A percentile compares a stretch with the other conserved stretches of the same genome.
Evolutionary conservation across 2,113 vertebrate species (phyloP).

Genomic region (Sceloporus tristichus): DNA sequence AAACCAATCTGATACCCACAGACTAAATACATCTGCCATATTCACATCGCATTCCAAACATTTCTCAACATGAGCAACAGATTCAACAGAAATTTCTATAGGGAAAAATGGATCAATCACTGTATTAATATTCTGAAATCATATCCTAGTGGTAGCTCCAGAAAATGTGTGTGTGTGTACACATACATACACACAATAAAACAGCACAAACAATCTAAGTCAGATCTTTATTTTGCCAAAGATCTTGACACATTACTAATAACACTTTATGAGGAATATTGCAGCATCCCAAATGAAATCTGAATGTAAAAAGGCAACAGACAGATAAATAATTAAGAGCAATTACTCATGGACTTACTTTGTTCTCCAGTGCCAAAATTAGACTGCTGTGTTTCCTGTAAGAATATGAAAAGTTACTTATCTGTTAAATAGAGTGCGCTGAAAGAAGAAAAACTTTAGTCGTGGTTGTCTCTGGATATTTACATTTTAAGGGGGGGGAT

Average conservation of each 20-base stretch:
- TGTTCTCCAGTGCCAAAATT: conserved; percentile 87
- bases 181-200: neutral
- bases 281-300: neutral
- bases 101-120: neutral
- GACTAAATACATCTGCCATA: neutral
- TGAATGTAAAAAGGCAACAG: conserved; percentile 6
- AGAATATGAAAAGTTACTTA: conserved; percentile 61
- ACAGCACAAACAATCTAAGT: conserved; percentile 16
- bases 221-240: neutral
- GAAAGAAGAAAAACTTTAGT: neutral
- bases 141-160: neutral
- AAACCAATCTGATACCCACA: neutral
- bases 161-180: neutral
- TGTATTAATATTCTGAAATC: neutral
- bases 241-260: neutral
- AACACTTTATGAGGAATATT: neutral
- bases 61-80: neutral
- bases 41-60: neutral
- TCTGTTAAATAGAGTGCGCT: conserved; percentile 24
- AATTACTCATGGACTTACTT: conserved; percentile 86
- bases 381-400: conserved; percentile 88
- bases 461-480: neutral
- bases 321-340: neutral
- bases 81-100: neutral
- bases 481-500: neutral